Evolutionary conservation across 2,797 vertebrate genomes (phyloP).

Genomic region (Rhinophrynus dorsalis): DNA sequence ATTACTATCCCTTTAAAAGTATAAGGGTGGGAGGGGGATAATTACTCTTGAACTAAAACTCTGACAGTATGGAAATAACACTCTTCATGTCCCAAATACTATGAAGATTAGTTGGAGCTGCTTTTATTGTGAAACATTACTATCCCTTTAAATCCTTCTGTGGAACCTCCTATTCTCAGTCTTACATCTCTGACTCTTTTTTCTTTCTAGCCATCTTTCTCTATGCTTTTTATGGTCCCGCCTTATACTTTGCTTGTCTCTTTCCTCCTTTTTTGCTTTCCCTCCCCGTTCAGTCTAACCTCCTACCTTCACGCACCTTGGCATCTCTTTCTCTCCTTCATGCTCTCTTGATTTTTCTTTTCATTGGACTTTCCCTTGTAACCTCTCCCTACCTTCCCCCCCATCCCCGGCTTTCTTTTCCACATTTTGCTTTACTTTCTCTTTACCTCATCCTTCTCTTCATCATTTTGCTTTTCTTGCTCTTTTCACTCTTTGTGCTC

Average conservation of each 20-base stretch:
- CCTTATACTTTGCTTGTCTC: constrained; percentile 15
- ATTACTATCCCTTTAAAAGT: too few species aligned
- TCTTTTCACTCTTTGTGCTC: constrained; percentile 42
- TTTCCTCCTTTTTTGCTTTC: constrained; percentile 1
- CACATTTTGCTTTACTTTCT: constrained; percentile 22
- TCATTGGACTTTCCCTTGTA: too few species aligned
- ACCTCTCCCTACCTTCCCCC: background rate
- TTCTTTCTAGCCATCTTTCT: background rate
- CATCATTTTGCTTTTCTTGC: constrained; percentile 44
- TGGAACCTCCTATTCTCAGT: background rate
- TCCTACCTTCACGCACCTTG: constrained; percentile 17
- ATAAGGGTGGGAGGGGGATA: too few species aligned
- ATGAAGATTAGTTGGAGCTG: too few species aligned
- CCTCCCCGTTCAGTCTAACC: background rate
- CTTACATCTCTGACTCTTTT: background rate
- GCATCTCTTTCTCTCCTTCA: constrained; percentile 7
- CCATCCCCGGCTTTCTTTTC: background rate
- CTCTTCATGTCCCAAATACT: too few species aligned
- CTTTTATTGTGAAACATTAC: too few species aligned
- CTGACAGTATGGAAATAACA: too few species aligned
- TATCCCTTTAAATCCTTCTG: background rate
- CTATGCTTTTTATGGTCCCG: constrained; percentile 1
- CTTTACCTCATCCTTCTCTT: constrained; percentile 3
- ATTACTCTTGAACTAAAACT: too few species aligned
- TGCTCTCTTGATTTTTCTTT: constrained; percentile 3